phyloP scores from a whole-genome alignment of 2,888 invertebrate genomes.

The Leptura quadrifasciata region DNA sequence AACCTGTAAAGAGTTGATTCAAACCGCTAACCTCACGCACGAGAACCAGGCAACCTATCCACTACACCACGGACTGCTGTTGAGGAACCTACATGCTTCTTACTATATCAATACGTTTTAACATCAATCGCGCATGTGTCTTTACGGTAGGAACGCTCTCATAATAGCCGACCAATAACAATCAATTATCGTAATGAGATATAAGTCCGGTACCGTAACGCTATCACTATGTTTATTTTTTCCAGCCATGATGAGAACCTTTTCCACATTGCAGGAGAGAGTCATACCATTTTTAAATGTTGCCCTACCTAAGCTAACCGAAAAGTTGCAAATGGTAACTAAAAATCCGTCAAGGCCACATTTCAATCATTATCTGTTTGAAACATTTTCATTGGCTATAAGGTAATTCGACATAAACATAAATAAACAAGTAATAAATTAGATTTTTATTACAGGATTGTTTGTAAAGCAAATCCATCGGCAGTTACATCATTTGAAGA shows the following conservation, averaged over 20 bases:
- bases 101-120: too few relatives aligned
- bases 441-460: slow-evolving; percentile 77
- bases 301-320: slow-evolving; percentile 89
- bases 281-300: slow-evolving; percentile 87
- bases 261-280: slow-evolving; percentile 87
- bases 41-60: too few relatives aligned
- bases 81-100: too few relatives aligned
- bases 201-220: too few relatives aligned
- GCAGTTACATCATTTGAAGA: slow-evolving; percentile 93
- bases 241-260: slow-evolving; percentile 91
- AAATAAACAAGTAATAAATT: background rate
- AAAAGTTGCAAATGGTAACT: slow-evolving; percentile 87
- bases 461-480: slow-evolving; percentile 86
- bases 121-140: too few relatives aligned
- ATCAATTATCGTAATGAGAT: too few relatives aligned
- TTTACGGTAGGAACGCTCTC: too few relatives aligned
- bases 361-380: slow-evolving; percentile 99
- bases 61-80: too few relatives aligned
- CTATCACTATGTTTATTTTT: too few relatives aligned
- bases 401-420: slow-evolving; percentile 76
- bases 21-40: too few relatives aligned
- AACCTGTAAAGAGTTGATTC: too few relatives aligned
- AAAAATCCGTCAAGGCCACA: slow-evolving; percentile 97
- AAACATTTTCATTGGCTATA: slow-evolving; percentile 92
- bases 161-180: too few relatives aligned